These are phyloP conservation scores for Aegithalos caudatus DNA, from an alignment of 2,113 vertebrate genomes.

Conservation along the genomic window DNA sequence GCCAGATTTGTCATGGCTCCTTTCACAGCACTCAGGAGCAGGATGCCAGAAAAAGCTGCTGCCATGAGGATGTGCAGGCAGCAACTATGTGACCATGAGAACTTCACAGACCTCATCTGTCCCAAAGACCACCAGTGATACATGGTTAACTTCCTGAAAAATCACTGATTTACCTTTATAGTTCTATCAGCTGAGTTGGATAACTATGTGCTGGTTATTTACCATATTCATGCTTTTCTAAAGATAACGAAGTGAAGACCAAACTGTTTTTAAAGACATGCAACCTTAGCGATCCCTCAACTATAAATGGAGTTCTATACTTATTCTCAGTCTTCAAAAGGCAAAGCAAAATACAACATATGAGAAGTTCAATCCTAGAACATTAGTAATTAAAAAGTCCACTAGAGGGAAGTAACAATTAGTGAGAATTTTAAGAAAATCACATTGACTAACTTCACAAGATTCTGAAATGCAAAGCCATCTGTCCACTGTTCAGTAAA, in stretches of 20 bases:
- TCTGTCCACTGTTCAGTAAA: constrained; percentile 99
- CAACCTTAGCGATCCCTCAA: background rate
- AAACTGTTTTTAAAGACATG: background rate
- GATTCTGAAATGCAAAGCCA: constrained; percentile 98
- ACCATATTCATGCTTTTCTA: background rate
- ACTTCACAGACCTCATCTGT: background rate
- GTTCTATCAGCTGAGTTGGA: constrained; percentile 13
- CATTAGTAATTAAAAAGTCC: constrained; percentile 16
- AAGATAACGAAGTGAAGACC: background rate
- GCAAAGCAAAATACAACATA: background rate
- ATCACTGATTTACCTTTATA: background rate
- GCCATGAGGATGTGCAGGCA: background rate
- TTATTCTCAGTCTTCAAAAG: constrained; percentile 24
- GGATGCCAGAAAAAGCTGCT: background rate
- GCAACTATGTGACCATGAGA: background rate
- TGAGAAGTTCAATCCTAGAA: constrained; percentile 31
- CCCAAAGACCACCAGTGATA: background rate
- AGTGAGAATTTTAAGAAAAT: constrained; percentile 54
- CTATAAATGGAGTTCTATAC: background rate
- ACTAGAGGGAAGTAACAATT: constrained; percentile 64
- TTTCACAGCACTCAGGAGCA: background rate
- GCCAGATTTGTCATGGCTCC: background rate
- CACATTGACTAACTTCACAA: constrained; percentile 90
- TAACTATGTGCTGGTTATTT: background rate
- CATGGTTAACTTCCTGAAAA: background rate